These are phyloP conservation scores for Nomada flava DNA, from an alignment of 2,888 invertebrate genomes.

Conservation along the genomic window DNA sequence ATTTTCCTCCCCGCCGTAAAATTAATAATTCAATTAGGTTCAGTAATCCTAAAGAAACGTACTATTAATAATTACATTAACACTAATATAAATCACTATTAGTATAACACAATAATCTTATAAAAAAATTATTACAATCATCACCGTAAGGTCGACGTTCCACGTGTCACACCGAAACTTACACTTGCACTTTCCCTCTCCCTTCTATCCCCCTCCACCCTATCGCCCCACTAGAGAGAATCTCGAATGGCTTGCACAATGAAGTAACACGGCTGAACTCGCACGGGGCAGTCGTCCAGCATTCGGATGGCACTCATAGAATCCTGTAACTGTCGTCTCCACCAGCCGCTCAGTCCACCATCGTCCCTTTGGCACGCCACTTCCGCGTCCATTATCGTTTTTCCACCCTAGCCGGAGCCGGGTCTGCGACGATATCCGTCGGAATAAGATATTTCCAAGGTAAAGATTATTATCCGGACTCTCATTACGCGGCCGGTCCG, in stretches of 20 bases:
- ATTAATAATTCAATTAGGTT: too few species aligned
- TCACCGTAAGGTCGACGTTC: too few species aligned
- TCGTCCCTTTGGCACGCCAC: conserved; percentile 11
- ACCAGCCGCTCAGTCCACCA: not conserved
- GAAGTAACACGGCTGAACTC: conserved; percentile 13
- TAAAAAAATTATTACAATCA: too few species aligned
- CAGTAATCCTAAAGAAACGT: too few species aligned
- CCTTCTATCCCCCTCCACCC: too few species aligned
- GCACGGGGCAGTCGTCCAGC: not conserved
- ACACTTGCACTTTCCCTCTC: not conserved
- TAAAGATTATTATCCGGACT: conserved; percentile 56
- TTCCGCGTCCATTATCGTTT: conserved; percentile 41
- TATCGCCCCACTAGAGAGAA: not conserved
- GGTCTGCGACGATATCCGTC: conserved; percentile 34
- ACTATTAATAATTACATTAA: too few species aligned
- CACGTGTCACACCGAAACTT: not conserved
- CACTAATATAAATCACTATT: too few species aligned
- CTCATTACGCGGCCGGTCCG: conserved; percentile 48
- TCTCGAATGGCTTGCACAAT: conserved; percentile 26
- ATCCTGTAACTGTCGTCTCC: conserved; percentile 37
- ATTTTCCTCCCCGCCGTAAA: too few species aligned
- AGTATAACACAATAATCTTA: too few species aligned
- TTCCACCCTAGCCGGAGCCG: conserved; percentile 34
- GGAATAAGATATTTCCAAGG: conserved; percentile 45
- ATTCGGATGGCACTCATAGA: conserved; percentile 30